Base-by-base conservation (phyloP, 2,797 vertebrate species). In the Cynodonichthys magdalenae region DNA sequence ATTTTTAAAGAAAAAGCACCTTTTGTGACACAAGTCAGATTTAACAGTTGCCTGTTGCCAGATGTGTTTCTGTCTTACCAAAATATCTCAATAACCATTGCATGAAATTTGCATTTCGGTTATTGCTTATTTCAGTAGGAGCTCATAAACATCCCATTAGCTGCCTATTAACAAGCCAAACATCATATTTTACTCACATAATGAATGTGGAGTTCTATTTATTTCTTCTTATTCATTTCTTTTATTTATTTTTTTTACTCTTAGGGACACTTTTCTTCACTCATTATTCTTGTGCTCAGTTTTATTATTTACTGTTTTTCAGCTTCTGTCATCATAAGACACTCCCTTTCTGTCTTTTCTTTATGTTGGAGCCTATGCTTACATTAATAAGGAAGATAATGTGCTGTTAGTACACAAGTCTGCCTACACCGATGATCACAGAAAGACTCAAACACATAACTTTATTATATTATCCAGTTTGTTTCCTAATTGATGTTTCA, bases 341-440 rank as follows among this genome's bases (percentile, higher is more conserved):
- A 27, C 54, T 50, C 2, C 10, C n/a, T 46, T n/a, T 1, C 51
- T 15, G 28, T 53, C 29, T 31, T 47, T 42, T 12, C 57, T 24
- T 39, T 24, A 34, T 69, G 29, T 53, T 41, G 62, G 47, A 47
- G 39, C 52, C 59, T 63, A 29, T 36, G 48, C 66, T 70, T 57
- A 72, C 62, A 42, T 54, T 60, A 66, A 79, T 85, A 59, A 59
- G 53, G 45, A 24, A 56, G 58, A 80, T 17, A 53, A 53, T 66
- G 69, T 70, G 65, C 72, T 69, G 64, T 84, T 81, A 82, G 56
- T 52, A 69, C 80, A 80, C 84, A 73, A 79, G 66, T 44, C 77
- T 80, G 62, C 74, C 83, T 67, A 86, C 82, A 72, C 44, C 66
- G 62, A 74, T 69, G 68, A 73, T 68, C 45, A 47, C 51, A 52